Percentiles rank a stretch among this genome's conserved stretches.
Conservation (phyloP, 2,888 invertebrate genomes). For the Peribatodes rhomboidaria region DNA sequence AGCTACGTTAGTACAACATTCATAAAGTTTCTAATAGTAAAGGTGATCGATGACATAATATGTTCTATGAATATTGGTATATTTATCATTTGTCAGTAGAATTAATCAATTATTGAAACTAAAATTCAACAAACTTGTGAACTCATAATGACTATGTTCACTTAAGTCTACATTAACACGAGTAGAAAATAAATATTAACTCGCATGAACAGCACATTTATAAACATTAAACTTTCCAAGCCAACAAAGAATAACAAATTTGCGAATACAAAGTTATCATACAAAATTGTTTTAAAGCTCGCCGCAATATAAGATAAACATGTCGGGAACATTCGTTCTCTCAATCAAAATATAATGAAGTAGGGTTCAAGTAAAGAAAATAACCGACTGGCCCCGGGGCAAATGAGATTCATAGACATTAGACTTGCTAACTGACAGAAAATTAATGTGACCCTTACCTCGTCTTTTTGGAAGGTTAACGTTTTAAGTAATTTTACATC, state of each 20-base stretch:
- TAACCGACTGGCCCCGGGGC: conserved; percentile 59
- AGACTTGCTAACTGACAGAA: conserved; percentile 58
- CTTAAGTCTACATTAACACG: too few species aligned
- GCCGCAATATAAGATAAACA: conserved; percentile 56
- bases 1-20: too few species aligned
- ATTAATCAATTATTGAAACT: too few species aligned
- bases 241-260: conserved; percentile 25
- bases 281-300: conserved; percentile 43
- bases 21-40: too few species aligned
- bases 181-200: not conserved
- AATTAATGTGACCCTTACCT: conserved; percentile 50
- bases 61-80: too few species aligned
- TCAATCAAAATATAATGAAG: conserved; percentile 68
- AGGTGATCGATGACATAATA: too few species aligned
- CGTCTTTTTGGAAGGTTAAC: conserved; percentile 30
- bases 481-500: conserved; percentile 21
- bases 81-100: too few species aligned
- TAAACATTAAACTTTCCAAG: conserved; percentile 9
- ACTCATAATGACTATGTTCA: too few species aligned
- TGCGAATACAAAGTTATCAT: conserved; percentile 22
- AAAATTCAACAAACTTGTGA: too few species aligned
- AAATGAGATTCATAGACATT: conserved; percentile 63
- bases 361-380: conserved; percentile 59
- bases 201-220: not conserved
- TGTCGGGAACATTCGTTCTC: conserved; percentile 68